Conservation (phyloP, 2,888 invertebrate genomes). For the Hedya salicella region DNA sequence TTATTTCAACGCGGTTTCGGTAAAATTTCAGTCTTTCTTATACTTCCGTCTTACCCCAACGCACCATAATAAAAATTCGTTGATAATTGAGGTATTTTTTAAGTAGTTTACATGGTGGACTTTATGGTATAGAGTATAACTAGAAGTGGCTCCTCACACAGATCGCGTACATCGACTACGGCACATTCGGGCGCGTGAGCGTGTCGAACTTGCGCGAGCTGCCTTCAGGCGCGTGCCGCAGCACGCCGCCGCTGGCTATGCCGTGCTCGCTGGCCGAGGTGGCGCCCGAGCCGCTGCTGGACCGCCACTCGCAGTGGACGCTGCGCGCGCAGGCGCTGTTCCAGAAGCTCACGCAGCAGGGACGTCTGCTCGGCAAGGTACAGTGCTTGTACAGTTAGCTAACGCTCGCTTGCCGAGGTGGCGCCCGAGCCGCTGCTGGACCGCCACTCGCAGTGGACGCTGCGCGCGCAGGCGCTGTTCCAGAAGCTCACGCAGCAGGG, state of each 20-base stretch:
- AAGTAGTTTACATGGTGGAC: background rate
- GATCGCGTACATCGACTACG: conserved; percentile 93
- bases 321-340: conserved; percentile 80
- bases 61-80: too few relatives aligned
- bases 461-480: conserved; percentile 80
- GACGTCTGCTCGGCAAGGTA: conserved; percentile 79
- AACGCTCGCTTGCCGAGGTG: conserved; percentile 84
- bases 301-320: conserved; percentile 87
- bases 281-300: conserved; percentile 87
- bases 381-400: background rate
- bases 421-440: conserved; percentile 88
- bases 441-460: conserved; percentile 86
- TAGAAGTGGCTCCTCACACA: conserved; percentile 54
- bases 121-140: background rate
- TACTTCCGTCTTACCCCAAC: too few relatives aligned
- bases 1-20: too few relatives aligned
- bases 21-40: too few relatives aligned
- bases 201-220: conserved; percentile 74
- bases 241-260: conserved; percentile 86
- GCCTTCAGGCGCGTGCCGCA: conserved; percentile 55
- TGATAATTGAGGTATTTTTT: too few relatives aligned
- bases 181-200: conserved; percentile 83
- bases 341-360: conserved; percentile 59
- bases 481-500: conserved; percentile 61
- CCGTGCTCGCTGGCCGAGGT: conserved; percentile 89